Base-by-base conservation (phyloP, 2,888 invertebrate genomes). In the Patella pellucida region DNA sequence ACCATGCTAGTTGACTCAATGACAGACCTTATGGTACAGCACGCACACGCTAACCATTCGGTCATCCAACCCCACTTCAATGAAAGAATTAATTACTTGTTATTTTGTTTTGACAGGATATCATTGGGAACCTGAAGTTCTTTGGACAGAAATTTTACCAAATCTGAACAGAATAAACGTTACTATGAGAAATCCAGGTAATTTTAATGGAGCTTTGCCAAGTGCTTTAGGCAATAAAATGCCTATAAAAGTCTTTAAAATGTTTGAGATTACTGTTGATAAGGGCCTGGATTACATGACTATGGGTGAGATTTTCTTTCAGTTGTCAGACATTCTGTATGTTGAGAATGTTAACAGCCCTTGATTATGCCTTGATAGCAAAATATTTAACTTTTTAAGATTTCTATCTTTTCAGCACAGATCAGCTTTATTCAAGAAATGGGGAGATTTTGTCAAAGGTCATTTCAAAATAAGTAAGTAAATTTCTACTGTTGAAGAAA, bases 361-460 rank as follows among this genome's bases (percentile, higher is more conserved):
- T 31, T 31, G 27, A 27, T 27, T 27, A 27, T 27, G 27, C 31
- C 5, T 31, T 31, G 41, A 41, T 54, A 54, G 9, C n/a, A 70
- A 23, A 23, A n/a, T 19, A 12, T 56, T 51, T 9, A 12, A 31
- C 62, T 56, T 69, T 52, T 71, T 67, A 41, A 9, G 9, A 41
- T 9, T 23, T 75, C 62, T 76, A 50, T 69, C 75, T 52, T 82
- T 84, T 50, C 82, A 87, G 87, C 84, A 76, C 86, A 88, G 76
- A 85, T 86, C 19, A 72, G 83, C 14, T 86, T 87, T 81, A 80
- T 87, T 50, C 86, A 86, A 79, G 85, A 87, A 72, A 82, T 88
- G 23, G 85, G 86, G 69, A 82, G 82, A 81, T 88, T 85, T 81
- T 81, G 85, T 16, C 81, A 76, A 71, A 73, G 71, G 12, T 78